A percentile compares a stretch with the other conserved stretches of the same genome.
These are phyloP conservation scores for Scaptomyza montana DNA, from an alignment of 1,140 invertebrate genomes.

Conservation along the genomic window DNA sequence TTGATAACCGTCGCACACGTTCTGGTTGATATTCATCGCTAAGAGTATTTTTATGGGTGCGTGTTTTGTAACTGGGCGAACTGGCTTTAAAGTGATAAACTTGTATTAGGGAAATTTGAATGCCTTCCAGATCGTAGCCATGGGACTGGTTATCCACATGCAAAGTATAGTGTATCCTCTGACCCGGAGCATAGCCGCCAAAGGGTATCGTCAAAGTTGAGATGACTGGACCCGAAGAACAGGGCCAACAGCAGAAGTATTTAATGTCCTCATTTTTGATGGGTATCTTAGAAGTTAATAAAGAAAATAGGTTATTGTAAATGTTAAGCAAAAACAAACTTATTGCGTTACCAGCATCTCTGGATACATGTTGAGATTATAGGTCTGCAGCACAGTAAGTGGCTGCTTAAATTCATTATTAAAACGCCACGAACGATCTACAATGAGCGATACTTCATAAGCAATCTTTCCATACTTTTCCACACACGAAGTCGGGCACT, in stretches of 20 bases:
- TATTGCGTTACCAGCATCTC: conserved; percentile 43
- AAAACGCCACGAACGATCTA: conserved; percentile 4
- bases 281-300: conserved; percentile 45
- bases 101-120: conserved; percentile 44
- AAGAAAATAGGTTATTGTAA: neutral
- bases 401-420: conserved; percentile 89
- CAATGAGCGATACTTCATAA: conserved; percentile 86
- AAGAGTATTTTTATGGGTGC: conserved; percentile 37
- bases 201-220: conserved; percentile 66
- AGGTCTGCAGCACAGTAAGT: conserved; percentile 89
- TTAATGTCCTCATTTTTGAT: conserved; percentile 60
- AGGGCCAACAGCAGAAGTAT: conserved; percentile 76
- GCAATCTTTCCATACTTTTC: conserved; percentile 88
- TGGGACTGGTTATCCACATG: conserved; percentile 66
- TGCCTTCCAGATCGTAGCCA: conserved; percentile 57
- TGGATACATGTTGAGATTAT: conserved; percentile 88
- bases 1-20: conserved; percentile 57
- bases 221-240: conserved; percentile 59
- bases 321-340: neutral
- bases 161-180: conserved; percentile 58
- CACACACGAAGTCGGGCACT: conserved; percentile 89
- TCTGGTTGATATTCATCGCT: conserved; percentile 28
- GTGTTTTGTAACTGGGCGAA: conserved; percentile 42
- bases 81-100: conserved; percentile 52
- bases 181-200: conserved; percentile 74